Evolutionary conservation across 2,888 invertebrate species (phyloP).

Genomic region (Platerodrilus igneus): DNA sequence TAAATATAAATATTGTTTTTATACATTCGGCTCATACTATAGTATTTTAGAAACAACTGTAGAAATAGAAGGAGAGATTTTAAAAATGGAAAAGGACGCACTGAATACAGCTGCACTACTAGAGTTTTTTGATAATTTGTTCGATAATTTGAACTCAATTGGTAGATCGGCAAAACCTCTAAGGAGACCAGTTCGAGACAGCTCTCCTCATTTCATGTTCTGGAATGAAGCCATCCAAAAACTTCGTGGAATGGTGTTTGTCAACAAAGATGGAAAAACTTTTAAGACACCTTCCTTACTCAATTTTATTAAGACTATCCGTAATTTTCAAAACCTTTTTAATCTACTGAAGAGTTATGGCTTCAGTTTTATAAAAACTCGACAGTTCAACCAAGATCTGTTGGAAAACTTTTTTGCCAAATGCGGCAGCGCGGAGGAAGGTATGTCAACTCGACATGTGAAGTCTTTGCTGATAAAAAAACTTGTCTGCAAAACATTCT

Average conservation of each 20-base stretch:
- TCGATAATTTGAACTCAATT: conserved; percentile 1
- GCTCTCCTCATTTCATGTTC: conserved; percentile 2
- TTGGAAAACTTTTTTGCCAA: too few species aligned
- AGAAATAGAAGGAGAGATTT: conserved; percentile 1
- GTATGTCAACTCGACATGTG: too few species aligned
- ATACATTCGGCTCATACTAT: neutral
- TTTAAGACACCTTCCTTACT: neutral
- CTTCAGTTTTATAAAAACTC: too few species aligned
- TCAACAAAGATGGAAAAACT: neutral
- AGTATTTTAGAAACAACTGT: conserved; percentile 5
- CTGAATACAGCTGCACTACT: conserved; percentile 1
- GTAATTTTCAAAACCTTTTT: neutral
- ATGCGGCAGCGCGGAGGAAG: too few species aligned
- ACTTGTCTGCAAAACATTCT: too few species aligned
- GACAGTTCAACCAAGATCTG: too few species aligned
- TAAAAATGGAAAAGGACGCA: conserved; percentile 4
- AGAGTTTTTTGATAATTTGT: conserved; percentile 3
- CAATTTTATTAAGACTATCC: conserved; percentile 5
- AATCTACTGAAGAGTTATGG: conserved; percentile 3
- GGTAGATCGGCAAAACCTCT: conserved; percentile 3
- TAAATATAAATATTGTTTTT: conserved; percentile 3
- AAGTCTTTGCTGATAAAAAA: too few species aligned
- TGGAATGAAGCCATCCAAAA: conserved; percentile 1
- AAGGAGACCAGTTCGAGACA: conserved; percentile 1
- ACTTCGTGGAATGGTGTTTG: conserved; percentile 1